Conservation (phyloP, 2,888 invertebrate species). For the Sarcophaga variegata region DNA sequence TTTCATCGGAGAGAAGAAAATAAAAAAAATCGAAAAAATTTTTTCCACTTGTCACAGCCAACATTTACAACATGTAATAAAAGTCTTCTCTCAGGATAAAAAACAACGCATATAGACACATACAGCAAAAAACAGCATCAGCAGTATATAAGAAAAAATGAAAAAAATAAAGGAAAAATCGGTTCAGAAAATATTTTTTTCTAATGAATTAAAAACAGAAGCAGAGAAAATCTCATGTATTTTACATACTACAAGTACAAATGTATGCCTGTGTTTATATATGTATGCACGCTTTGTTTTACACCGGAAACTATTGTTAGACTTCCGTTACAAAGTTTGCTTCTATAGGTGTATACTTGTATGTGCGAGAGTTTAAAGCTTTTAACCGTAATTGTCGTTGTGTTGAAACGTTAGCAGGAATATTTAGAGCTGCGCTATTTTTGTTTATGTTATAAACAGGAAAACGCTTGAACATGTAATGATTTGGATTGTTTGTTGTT, state of each 20-base stretch:
- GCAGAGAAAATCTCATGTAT: background rate
- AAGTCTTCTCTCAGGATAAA: constrained; percentile 17
- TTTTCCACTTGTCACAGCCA: constrained; percentile 50
- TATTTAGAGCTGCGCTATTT: background rate
- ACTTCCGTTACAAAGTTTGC: constrained; percentile 42
- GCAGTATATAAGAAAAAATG: background rate
- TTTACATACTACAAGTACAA: background rate
- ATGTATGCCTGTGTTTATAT: background rate
- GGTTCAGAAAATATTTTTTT: background rate
- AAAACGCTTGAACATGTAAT: too few species aligned
- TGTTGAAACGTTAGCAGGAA: background rate
- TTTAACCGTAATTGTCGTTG: constrained; percentile 20
- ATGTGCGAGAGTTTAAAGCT: background rate
- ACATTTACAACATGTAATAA: constrained; percentile 56
- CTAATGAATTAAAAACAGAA: background rate
- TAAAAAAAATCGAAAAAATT: background rate
- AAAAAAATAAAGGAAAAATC: background rate
- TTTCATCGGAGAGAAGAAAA: constrained; percentile 41
- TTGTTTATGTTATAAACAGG: background rate
- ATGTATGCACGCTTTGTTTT: constrained; percentile 27
- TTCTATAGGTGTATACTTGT: background rate
- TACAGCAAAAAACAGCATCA: background rate
- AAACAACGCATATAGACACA: background rate
- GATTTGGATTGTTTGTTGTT: background rate
- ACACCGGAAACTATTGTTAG: constrained; percentile 52